Conservation (phyloP, 2,888 invertebrate species). For the Agrotis segetum region DNA sequence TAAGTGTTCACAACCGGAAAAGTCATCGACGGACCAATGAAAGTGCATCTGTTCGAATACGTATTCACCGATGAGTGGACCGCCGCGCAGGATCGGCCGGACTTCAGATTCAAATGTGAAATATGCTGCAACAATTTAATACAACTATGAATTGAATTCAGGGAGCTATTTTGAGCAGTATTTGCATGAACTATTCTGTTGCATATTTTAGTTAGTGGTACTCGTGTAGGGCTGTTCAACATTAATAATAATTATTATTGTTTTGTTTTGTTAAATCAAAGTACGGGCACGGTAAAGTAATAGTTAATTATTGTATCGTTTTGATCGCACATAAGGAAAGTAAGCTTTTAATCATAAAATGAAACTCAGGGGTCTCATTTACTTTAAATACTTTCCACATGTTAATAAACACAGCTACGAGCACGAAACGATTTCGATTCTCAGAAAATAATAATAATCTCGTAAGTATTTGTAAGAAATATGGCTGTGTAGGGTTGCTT, state of each 20-base stretch:
- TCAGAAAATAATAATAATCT: constrained; percentile 10
- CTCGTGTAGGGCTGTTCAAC: too few relatives aligned
- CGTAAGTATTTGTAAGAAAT: neutral
- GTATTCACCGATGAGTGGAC: constrained; percentile 92
- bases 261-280: too few relatives aligned
- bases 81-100: constrained; percentile 92
- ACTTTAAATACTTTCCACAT: neutral
- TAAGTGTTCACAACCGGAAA: constrained; percentile 95
- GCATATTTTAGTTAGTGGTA: too few relatives aligned
- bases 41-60: constrained; percentile 95
- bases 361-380: too few relatives aligned
- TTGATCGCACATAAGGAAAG: too few relatives aligned
- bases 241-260: too few relatives aligned
- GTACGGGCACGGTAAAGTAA: too few relatives aligned
- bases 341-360: too few relatives aligned
- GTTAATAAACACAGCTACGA: neutral
- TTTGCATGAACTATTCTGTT: too few relatives aligned
- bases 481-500: neutral
- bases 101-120: constrained; percentile 91
- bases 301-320: too few relatives aligned
- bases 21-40: constrained; percentile 95
- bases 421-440: neutral
- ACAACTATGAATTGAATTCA: too few relatives aligned
- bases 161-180: too few relatives aligned
- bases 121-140: constrained; percentile 87